Conservation (phyloP, 1,140 invertebrate species). For the Campoletis sonorensis region DNA sequence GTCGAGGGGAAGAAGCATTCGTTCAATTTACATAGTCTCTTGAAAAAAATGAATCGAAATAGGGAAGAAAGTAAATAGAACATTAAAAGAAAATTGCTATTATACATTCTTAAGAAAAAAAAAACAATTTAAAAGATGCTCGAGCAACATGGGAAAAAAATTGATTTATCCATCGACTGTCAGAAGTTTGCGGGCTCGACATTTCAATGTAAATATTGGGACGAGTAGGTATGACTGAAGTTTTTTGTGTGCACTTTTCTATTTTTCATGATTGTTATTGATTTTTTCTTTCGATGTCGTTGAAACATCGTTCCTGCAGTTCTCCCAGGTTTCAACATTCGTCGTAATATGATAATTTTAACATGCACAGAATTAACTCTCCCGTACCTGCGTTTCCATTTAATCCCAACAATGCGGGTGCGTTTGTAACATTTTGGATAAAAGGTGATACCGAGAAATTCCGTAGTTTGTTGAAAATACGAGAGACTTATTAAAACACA, state of each 20-base stretch:
- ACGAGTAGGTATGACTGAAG: no score
- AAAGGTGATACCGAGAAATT: background rate
- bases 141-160: background rate
- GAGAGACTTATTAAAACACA: no score
- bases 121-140: background rate
- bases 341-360: background rate
- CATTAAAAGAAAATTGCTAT: background rate
- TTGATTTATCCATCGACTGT: no score
- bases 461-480: background rate
- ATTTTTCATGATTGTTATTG: no score
- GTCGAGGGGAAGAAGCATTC: background rate
- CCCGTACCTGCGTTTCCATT: background rate
- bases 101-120: background rate
- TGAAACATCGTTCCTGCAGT: no score
- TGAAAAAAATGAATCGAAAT: background rate
- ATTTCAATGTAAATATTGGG: no score
- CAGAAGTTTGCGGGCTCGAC: no score
- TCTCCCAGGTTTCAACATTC: background rate
- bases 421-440: background rate
- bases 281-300: no score
- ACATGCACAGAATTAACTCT: background rate
- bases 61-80: background rate
- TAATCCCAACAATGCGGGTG: background rate
- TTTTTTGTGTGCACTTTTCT: no score
- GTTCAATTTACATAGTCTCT: constrained; percentile 3